Evolutionary conservation across 37 sponge, comb jelly and placozoan genomes (phyloP).

Genomic region (Chondrosia reniformis): DNA sequence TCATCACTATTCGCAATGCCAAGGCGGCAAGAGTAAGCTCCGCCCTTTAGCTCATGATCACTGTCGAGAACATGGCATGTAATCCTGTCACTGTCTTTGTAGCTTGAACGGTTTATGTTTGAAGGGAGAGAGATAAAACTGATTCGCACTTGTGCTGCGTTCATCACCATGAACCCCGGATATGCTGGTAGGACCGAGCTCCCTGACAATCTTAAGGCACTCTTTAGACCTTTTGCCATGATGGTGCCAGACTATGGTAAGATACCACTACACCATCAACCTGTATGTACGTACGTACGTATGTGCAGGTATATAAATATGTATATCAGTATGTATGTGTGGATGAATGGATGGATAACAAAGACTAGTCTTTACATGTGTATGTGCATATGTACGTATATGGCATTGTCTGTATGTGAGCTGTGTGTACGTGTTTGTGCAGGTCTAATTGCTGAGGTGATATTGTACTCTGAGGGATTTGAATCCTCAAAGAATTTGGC

Average conservation of each 20-base stretch:
- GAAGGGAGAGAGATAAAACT: conserved; percentile 98
- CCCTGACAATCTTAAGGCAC: conserved; percentile 97
- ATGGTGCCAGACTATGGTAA: conserved; percentile 98
- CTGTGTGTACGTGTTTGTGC: neutral
- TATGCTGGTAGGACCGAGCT: conserved; percentile 98
- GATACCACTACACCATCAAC: neutral
- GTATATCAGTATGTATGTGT: neutral
- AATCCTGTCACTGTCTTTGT: neutral
- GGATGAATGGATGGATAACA: too few species aligned
- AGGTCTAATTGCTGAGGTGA: conserved; percentile 98
- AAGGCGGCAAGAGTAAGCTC: conserved; percentile 71
- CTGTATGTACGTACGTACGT: conserved; percentile 4
- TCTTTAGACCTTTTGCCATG: conserved; percentile 99
- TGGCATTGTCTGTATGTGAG: neutral
- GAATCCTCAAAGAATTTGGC: conserved; percentile 92
- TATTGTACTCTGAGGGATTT: conserved; percentile 98
- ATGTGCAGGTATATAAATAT: neutral
- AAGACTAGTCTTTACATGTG: too few species aligned
- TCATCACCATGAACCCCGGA: conserved; percentile 99
- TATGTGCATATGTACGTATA: conserved; percentile 10
- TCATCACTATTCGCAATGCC: conserved; percentile 94
- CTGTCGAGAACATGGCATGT: neutral
- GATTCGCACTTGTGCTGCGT: conserved; percentile 85
- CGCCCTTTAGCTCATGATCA: neutral
- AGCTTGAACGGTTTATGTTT: conserved; percentile 88